Percentiles rank a stretch among this genome's conserved stretches.
These are phyloP conservation scores for Athetis lepigone DNA, from an alignment of 2,888 invertebrate species.

Conservation along the genomic window DNA sequence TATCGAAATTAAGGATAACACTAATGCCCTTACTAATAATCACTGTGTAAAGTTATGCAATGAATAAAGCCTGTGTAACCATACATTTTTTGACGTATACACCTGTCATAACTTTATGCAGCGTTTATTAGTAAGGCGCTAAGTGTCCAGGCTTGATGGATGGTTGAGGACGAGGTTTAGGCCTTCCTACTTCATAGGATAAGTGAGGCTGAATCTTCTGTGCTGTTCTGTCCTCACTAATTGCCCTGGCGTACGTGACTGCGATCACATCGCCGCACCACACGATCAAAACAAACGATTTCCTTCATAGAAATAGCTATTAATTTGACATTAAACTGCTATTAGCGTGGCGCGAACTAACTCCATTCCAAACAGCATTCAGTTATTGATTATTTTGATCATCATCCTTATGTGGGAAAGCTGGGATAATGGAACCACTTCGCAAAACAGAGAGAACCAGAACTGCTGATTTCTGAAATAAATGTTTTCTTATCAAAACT, in stretches of 20 bases:
- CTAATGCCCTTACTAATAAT: too few relatives aligned
- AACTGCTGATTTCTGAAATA: too few relatives aligned
- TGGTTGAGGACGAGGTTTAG: neutral
- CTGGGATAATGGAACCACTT: neutral
- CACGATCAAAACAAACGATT: constrained; percentile 81
- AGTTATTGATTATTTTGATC: constrained; percentile 36
- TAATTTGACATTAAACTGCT: constrained; percentile 70
- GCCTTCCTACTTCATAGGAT: neutral
- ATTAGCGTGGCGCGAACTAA: constrained; percentile 40
- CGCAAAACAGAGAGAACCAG: neutral
- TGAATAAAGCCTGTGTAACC: too few relatives aligned
- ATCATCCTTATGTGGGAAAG: constrained; percentile 12
- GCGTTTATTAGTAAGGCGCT: too few relatives aligned
- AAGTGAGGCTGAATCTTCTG: constrained; percentile 37
- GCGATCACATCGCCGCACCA: constrained; percentile 61
- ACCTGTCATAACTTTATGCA: too few relatives aligned
- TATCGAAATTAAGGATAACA: too few relatives aligned
- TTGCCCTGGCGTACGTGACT: constrained; percentile 74
- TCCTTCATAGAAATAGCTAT: constrained; percentile 71
- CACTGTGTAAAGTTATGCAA: too few relatives aligned
- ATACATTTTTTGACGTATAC: too few relatives aligned
- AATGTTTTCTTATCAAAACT: too few relatives aligned
- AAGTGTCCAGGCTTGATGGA: neutral
- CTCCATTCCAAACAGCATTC: constrained; percentile 35
- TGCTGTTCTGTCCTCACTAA: neutral